These are phyloP conservation scores for Plodia interpunctella DNA, from an alignment of 1,140 invertebrate genomes.

Conservation along the genomic window DNA sequence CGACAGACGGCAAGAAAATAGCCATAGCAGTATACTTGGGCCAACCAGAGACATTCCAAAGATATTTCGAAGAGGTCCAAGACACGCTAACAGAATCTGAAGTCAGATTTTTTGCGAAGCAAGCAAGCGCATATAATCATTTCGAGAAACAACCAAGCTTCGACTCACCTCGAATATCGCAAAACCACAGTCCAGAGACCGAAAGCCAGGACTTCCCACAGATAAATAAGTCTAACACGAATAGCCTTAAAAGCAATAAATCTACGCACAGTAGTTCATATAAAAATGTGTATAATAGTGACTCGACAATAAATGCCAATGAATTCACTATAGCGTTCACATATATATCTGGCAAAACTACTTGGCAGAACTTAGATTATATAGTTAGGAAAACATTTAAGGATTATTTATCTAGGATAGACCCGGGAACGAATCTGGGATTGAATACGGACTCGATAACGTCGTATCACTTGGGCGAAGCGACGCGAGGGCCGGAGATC, in stretches of 20 bases:
- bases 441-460: constrained; percentile 92
- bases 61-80: constrained; percentile 81
- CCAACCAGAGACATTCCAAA: constrained; percentile 86
- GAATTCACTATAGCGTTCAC: constrained; percentile 91
- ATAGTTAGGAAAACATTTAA: constrained; percentile 95
- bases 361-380: constrained; percentile 96
- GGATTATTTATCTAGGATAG: constrained; percentile 95
- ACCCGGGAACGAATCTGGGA: constrained; percentile 94
- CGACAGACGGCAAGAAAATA: constrained; percentile 91
- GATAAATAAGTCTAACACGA: constrained; percentile 73
- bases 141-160: constrained; percentile 77
- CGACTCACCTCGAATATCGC: constrained; percentile 71
- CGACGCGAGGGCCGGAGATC: constrained; percentile 83
- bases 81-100: constrained; percentile 79
- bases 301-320: constrained; percentile 76
- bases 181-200: constrained; percentile 73
- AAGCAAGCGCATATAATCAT: constrained; percentile 65
- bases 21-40: constrained; percentile 90
- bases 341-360: constrained; percentile 93
- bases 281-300: constrained; percentile 74
- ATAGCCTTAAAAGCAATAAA: constrained; percentile 77
- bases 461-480: constrained; percentile 95
- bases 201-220: constrained; percentile 70
- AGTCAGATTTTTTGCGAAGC: constrained; percentile 72
- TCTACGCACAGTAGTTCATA: constrained; percentile 77